Conservation (phyloP, 2,113 vertebrate genomes). For the Chlamydotis undulata region DNA sequence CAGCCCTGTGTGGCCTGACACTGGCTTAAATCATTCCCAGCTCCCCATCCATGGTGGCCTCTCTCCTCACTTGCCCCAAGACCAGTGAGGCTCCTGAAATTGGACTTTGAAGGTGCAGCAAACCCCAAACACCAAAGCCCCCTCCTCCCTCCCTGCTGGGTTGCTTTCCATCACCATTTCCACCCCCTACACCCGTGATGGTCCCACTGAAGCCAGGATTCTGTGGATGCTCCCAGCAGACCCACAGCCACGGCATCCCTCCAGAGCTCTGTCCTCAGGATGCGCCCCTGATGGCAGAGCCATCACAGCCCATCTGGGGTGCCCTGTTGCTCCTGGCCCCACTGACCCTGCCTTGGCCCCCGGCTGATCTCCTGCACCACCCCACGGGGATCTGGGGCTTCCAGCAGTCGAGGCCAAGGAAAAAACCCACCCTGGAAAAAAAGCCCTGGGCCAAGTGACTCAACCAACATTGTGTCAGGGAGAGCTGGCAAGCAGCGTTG, state of each 20-base stretch:
- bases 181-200: accelerated
- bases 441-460: not conserved
- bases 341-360: accelerated
- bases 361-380: not conserved
- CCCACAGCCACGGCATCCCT: not conserved
- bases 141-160: accelerated
- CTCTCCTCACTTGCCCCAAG: not conserved
- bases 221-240: not conserved
- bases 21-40: not conserved
- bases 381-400: not conserved
- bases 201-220: not conserved
- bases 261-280: not conserved
- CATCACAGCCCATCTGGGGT: accelerated
- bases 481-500: accelerated
- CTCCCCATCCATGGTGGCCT: not conserved
- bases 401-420: accelerated
- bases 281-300: not conserved
- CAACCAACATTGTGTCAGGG: accelerated
- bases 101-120: not conserved
- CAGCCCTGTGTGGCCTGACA: not conserved
- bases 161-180: not conserved
- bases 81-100: not conserved
- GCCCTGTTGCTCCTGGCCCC: not conserved
- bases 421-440: constrained; percentile 9
- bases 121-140: not conserved